Evolutionary conservation across 2,888 invertebrate genomes (phyloP).

Genomic region (Parnassius mnemosyne): DNA sequence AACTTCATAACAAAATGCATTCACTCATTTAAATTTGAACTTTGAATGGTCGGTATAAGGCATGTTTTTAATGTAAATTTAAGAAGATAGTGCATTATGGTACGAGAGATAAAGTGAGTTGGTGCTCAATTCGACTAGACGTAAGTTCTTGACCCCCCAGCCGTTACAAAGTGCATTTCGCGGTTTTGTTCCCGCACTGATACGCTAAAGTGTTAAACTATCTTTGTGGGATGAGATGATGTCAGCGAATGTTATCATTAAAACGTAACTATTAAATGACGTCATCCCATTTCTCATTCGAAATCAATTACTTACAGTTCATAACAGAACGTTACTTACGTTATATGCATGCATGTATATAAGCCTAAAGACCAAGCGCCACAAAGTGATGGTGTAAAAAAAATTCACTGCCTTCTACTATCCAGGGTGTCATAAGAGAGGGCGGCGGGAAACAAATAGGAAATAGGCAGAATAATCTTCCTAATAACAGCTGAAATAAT

Average conservation of each 20-base stretch:
- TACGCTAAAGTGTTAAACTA: not conserved
- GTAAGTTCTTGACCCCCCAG: constrained; percentile 21
- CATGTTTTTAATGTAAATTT: not conserved
- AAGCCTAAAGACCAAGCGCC: no score
- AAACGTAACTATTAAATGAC: no score
- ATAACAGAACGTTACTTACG: no score
- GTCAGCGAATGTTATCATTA: not conserved
- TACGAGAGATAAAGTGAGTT: constrained; percentile 4
- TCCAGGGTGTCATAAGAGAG: no score
- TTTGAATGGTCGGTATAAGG: not conserved
- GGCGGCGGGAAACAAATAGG: no score
- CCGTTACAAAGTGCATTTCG: constrained; percentile 15
- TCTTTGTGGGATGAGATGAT: not conserved
- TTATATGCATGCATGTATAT: no score
- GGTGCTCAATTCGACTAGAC: constrained; percentile 25
- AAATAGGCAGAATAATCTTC: no score
- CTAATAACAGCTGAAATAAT: no score
- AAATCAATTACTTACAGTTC: no score
- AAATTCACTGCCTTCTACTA: no score
- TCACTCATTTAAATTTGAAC: not conserved
- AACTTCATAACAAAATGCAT: not conserved
- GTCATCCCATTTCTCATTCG: no score
- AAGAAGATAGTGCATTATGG: constrained; percentile 1
- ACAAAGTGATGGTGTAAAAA: no score
- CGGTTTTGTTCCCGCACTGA: constrained; percentile 12